phyloP scores from a whole-genome alignment of 2,888 invertebrate genomes.

The Ernsta delagoae region DNA sequence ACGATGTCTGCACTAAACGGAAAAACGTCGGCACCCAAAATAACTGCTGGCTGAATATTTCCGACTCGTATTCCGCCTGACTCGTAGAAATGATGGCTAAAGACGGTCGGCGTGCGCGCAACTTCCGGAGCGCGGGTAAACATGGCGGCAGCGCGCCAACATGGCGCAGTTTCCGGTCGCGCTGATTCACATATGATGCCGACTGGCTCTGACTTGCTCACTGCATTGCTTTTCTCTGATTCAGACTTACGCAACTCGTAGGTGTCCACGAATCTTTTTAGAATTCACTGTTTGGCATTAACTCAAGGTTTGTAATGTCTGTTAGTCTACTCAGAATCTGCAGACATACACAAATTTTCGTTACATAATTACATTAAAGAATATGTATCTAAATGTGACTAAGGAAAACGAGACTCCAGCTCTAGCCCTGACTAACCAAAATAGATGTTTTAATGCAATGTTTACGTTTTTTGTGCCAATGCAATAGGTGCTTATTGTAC shows the following conservation, averaged over 20 bases:
- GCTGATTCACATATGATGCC: conserved; percentile 79
- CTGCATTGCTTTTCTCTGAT: conserved; percentile 80
- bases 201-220: conserved; percentile 75
- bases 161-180: conserved; percentile 81
- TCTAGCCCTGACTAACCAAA: neutral
- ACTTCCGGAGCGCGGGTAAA: conserved; percentile 82
- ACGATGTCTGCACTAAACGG: conserved; percentile 77
- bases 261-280: conserved; percentile 63
- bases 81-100: conserved; percentile 77
- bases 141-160: conserved; percentile 79
- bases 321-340: conserved; percentile 42
- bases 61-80: conserved; percentile 72
- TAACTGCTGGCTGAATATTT: conserved; percentile 77
- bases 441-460: conserved; percentile 2
- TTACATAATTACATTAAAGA: neutral
- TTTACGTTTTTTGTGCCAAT: conserved; percentile 12
- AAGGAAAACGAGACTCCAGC: neutral
- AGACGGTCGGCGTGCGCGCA: conserved; percentile 81
- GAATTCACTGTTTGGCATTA: conserved; percentile 63
- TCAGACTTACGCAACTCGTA: conserved; percentile 77
- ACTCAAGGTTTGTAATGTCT: conserved; percentile 48
- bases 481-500: neutral
- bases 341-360: conserved; percentile 34
- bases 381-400: conserved; percentile 1
- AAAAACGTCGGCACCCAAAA: conserved; percentile 79